These are phyloP conservation scores for Tadarida brasiliensis DNA, from an alignment of 2,797 vertebrate species.

Conservation along the genomic window DNA sequence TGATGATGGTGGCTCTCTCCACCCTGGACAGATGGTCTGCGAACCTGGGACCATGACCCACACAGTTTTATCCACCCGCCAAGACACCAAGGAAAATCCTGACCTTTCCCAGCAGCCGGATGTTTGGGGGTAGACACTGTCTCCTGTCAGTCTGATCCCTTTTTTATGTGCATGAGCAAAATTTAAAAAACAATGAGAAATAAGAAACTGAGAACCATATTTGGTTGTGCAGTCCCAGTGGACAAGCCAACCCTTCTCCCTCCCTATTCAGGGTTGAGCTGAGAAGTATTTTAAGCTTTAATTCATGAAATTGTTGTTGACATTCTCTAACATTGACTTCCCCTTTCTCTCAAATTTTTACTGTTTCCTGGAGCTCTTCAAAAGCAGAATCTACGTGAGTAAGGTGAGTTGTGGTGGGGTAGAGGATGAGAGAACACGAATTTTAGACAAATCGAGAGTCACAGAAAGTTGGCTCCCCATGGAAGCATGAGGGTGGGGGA, in stretches of 20 bases:
- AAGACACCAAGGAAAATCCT: not conserved
- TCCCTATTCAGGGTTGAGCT: not conserved
- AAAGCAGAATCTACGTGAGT: not conserved
- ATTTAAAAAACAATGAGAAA: not conserved
- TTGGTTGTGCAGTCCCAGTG: not conserved
- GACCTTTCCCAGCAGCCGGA: not conserved
- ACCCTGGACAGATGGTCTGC: not conserved
- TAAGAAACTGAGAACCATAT: not conserved
- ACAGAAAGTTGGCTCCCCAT: not conserved
- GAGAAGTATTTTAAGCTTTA: not conserved
- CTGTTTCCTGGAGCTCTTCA: not conserved
- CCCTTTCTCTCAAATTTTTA: conserved; percentile 19
- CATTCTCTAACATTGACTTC: not conserved
- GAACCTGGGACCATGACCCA: not conserved
- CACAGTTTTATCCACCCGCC: not conserved
- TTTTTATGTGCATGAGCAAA: not conserved
- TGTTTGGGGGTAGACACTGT: not conserved
- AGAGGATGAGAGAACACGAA: not conserved
- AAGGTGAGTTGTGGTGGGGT: not conserved
- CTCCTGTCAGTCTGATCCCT: not conserved
- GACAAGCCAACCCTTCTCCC: not conserved
- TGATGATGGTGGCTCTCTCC: not conserved
- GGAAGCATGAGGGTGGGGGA: not conserved
- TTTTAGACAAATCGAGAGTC: not conserved
- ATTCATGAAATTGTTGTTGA: conserved; percentile 27